Evolutionary conservation across 2,888 invertebrate genomes (phyloP).

Genomic region (Leistus spinibarbis): DNA sequence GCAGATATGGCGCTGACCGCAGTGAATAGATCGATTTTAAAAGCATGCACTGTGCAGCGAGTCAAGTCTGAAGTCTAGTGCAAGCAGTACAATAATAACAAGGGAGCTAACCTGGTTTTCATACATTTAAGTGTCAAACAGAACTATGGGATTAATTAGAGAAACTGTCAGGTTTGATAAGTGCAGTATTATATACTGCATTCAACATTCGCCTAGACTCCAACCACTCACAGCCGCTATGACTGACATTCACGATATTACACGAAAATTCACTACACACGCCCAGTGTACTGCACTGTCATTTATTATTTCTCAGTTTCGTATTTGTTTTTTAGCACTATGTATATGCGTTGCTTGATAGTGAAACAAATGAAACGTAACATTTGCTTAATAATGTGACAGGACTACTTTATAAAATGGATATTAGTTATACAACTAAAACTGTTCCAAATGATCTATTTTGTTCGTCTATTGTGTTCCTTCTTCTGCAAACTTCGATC

Average conservation of each 20-base stretch:
- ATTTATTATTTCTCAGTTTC: neutral
- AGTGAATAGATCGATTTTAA: slow-evolving; percentile 21
- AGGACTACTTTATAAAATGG: too few species aligned
- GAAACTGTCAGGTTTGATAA: slow-evolving; percentile 27
- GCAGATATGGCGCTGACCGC: slow-evolving; percentile 13
- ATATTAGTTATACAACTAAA: too few species aligned
- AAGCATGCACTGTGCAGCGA: neutral
- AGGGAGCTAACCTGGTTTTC: slow-evolving; percentile 31
- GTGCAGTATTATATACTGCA: slow-evolving; percentile 16
- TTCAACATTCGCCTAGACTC: neutral
- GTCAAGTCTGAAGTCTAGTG: too few species aligned
- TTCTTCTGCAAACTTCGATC: too few species aligned
- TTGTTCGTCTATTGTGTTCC: too few species aligned
- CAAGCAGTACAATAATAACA: neutral
- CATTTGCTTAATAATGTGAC: too few species aligned
- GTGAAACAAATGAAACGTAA: too few species aligned
- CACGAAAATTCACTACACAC: neutral
- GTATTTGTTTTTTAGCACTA: neutral
- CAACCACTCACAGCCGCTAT: neutral
- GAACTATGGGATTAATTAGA: slow-evolving; percentile 28
- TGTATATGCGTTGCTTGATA: too few species aligned
- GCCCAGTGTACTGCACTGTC: neutral
- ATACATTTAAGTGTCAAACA: slow-evolving; percentile 37
- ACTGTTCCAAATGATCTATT: too few species aligned
- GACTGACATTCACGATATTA: neutral